Conservation (phyloP, 2,113 vertebrate species). For the Meriones unguiculatus region DNA sequence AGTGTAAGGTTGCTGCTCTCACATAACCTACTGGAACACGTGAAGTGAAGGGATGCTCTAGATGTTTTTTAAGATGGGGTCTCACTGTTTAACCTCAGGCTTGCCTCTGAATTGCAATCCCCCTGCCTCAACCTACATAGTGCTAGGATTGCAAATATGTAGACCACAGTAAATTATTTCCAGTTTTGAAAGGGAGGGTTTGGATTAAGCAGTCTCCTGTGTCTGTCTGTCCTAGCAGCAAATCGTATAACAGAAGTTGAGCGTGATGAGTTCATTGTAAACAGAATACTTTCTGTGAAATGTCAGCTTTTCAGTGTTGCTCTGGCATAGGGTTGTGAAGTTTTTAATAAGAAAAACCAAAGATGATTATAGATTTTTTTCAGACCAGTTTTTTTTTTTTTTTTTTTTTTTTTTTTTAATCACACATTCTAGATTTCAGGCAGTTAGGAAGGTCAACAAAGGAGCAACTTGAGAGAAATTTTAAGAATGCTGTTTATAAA, state of each 20-base stretch:
- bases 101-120: neutral
- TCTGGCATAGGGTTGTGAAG: neutral
- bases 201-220: neutral
- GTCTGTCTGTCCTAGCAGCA: neutral
- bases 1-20: neutral
- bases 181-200: neutral
- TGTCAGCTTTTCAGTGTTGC: neutral
- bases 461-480: constrained; percentile 48
- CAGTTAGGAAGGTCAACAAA: constrained; percentile 15
- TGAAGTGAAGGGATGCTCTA: constrained; percentile 13
- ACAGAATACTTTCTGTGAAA: constrained; percentile 36
- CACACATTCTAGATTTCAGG: constrained; percentile 3
- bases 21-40: neutral
- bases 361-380: constrained; percentile 50
- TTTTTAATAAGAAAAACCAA: constrained; percentile 36
- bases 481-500: constrained; percentile 41
- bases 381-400: neutral
- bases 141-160: neutral
- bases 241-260: constrained; percentile 7
- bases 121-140: neutral
- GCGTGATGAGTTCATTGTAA: constrained; percentile 51
- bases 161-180: too few species aligned
- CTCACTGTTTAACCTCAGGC: neutral
- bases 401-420: neutral
- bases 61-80: neutral